These are phyloP conservation scores for Hycleus cichorii DNA, from an alignment of 1,140 invertebrate species.

Conservation along the genomic window DNA sequence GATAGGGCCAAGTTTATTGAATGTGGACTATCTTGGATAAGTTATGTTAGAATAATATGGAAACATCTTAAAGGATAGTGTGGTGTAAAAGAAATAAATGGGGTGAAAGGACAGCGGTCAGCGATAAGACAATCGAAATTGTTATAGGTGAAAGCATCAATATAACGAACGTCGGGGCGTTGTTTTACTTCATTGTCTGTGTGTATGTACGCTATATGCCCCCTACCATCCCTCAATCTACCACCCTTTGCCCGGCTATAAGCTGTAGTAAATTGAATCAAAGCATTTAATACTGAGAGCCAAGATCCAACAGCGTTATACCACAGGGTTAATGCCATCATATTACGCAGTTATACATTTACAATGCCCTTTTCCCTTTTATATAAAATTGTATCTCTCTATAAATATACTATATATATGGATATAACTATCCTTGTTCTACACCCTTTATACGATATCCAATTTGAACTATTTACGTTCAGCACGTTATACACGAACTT, in stretches of 20 bases:
- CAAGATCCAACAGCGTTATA: constrained; percentile 18
- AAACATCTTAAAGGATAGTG: neutral
- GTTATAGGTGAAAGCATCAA: neutral
- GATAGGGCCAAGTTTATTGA: no score
- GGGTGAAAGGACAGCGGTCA: constrained; percentile 21
- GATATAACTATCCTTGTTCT: no score
- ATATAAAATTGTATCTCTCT: no score
- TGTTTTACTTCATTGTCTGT: no score
- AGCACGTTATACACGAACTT: constrained; percentile 4
- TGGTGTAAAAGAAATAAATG: constrained; percentile 8
- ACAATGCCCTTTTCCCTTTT: constrained; percentile 2
- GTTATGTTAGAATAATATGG: no score
- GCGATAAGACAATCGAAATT: constrained; percentile 11
- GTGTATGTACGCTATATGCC: no score
- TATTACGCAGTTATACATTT: constrained; percentile 22
- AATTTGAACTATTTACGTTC: constrained; percentile 3
- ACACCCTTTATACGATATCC: no score
- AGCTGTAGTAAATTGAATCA: constrained; percentile 25
- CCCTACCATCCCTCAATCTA: neutral
- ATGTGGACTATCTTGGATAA: no score
- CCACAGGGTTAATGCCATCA: constrained; percentile 17
- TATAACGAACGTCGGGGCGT: no score
- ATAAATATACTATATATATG: no score
- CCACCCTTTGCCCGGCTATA: constrained; percentile 17
- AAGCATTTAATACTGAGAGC: constrained; percentile 24